Evolutionary conservation across 1,140 invertebrate species (phyloP).

Genomic region (Drosophila aff.): DNA sequence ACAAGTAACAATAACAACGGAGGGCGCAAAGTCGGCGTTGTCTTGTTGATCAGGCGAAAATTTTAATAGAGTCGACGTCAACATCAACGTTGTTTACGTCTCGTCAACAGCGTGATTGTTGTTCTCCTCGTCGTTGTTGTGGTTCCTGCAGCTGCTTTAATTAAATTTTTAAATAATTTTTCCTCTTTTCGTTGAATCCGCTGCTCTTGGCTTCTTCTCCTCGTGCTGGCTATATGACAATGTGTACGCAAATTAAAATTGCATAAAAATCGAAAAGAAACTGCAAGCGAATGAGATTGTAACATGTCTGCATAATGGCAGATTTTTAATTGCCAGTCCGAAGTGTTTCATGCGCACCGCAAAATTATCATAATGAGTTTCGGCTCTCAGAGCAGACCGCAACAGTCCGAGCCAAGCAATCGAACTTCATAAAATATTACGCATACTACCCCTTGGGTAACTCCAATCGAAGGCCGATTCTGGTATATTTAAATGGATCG

Average conservation of each 20-base stretch:
- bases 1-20: conserved; percentile 40
- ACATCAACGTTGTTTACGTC: conserved; percentile 76
- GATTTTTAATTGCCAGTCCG: conserved; percentile 77
- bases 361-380: conserved; percentile 74
- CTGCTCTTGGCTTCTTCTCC: conserved; percentile 7
- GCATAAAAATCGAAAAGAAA: conserved; percentile 59
- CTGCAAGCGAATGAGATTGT: conserved; percentile 58
- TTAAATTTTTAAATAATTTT: conserved; percentile 82
- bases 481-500: not conserved
- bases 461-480: conserved; percentile 17
- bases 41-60: conserved; percentile 77
- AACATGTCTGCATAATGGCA: conserved; percentile 69
- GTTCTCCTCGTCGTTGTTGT: conserved; percentile 43
- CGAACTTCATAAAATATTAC: conserved; percentile 61
- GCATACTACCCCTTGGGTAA: conserved; percentile 44
- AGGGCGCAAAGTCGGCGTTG: conserved; percentile 29
- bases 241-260: conserved; percentile 80
- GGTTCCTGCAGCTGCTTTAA: conserved; percentile 68
- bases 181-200: conserved; percentile 13
- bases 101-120: conserved; percentile 72
- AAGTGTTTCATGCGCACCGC: conserved; percentile 57
- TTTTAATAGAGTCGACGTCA: conserved; percentile 80
- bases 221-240: conserved; percentile 65
- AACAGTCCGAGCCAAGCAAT: conserved; percentile 30
- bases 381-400: conserved; percentile 1